Evolutionary conservation across 2,888 invertebrate species (phyloP), one percentile per base, ranked within the genome.

Genomic region (Caenorhabditis uteleia): DNA sequence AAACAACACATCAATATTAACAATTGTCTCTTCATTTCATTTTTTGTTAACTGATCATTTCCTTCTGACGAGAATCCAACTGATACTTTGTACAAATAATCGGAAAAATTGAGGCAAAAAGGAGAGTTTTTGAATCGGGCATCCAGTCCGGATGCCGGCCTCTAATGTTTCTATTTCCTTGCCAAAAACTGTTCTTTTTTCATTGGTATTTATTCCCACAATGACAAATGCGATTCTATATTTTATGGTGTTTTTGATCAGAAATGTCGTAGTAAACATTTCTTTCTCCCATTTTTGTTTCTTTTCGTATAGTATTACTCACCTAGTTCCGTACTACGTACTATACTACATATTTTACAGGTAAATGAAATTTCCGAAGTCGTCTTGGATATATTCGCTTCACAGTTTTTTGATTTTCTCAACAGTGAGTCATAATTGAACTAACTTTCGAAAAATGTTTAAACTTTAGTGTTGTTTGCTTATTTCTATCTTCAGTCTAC

Each of bases 51-150:
- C 36, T 10, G 7, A 29, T 29, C 29, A 29, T 29, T 12, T 53
- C 43, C 25, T 10, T 47, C 36, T 20, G 20, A 47, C 46, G 51
- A 48, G 53, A 33, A 43, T 53, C 46, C 46, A 31, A 43, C 43
- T 60, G 48, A 60, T 60, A 60, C 60, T 61, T 61, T 61, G 31
- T 46, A 50, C 61, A 61, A 61, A 61, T 55, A 61, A 20, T 50
- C n/a, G 7, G n/a, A n/a, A 39, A 20, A 36, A 49, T 47, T 33
- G 48, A 36, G 51, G 48, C 54, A 54, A 27, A 60, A 49, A 54
- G 54, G 6, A 16, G n/a, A n/a, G 29, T 29, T 5, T 34, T 16
- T 34, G 4, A 14, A 34, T 8, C n/a, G 4, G n/a, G 14, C 12
- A 34, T 4, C 12, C 12, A 34, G 16, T 36, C 18, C 20, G 36